Base-by-base conservation (phyloP, 1,140 invertebrate genomes). In the Schmidtea mediterranea region DNA sequence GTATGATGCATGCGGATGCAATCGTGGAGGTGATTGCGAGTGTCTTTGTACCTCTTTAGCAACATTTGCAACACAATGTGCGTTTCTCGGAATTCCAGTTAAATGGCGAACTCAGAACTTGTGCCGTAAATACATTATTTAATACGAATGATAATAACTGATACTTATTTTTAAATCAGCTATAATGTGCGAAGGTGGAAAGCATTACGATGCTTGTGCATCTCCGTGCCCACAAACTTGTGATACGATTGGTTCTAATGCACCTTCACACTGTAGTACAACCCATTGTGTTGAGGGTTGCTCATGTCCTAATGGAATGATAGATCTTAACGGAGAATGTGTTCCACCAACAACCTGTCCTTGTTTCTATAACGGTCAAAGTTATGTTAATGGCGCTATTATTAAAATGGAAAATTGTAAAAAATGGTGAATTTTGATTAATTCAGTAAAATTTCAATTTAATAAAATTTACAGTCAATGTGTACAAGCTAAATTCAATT, bases 21-120 rank as follows among this genome's bases (percentile, higher is more conserved):
- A 84, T 62, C 67, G 73, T 56, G 82, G 82, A 16, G 82, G 76
- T 0, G 82, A 86, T 60, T 89, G 82, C 58, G 76, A 79, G 49
- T 89, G 82, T 63, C 61, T 83, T 0, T 87, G 82, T 60, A 81
- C 81, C 1, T 77, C 81, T 0, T 65, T 87, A 13, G 76, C 80
- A 0, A 76, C 78, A 2, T 86, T 86, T 62, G 78, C 79, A 16
- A 74, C 81, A 55, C 74, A 76, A 55, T 87, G 82, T 59, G 76
- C 74, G 41, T 55, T 57, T 19, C 50, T 73, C 39, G 66, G 63
- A 16, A 51, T 61, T 12, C 70, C 71, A 5, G 71, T 84, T 9
- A 74, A 75, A 53, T 87, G 82, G 82, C 64, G 82, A 47, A 73
- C 72, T 1, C 77, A 78, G 56, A 69, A 77, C 36, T 63, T 80